phyloP scores from a whole-genome alignment of 2,797 vertebrate species.

The Gymnopithys bicolor region DNA sequence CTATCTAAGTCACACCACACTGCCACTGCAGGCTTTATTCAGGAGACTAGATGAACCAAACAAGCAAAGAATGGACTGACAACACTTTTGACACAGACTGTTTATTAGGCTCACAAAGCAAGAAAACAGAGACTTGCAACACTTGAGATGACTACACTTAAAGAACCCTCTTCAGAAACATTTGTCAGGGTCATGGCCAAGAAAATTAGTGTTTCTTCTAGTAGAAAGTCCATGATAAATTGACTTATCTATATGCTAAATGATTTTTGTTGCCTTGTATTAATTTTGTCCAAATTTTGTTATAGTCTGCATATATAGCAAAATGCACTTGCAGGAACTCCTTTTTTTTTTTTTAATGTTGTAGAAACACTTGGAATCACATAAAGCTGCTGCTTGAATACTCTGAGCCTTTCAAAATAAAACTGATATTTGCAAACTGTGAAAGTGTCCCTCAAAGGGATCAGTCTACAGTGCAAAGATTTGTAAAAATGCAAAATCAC shows the following conservation, averaged over 20 bases:
- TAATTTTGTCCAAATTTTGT: slow-evolving; percentile 81
- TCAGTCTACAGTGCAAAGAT: not conserved
- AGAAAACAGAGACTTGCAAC: slow-evolving; percentile 83
- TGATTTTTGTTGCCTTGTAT: slow-evolving; percentile 81
- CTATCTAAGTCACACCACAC: slow-evolving; percentile 83
- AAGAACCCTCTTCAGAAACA: slow-evolving; percentile 80
- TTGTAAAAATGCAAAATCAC: slow-evolving; percentile 47
- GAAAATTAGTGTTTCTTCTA: slow-evolving; percentile 94
- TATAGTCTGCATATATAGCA: slow-evolving; percentile 74
- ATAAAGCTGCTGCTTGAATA: slow-evolving; percentile 15
- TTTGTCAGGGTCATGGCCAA: slow-evolving; percentile 93
- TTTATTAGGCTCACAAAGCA: slow-evolving; percentile 89
- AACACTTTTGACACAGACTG: slow-evolving; percentile 89
- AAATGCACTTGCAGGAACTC: not conserved
- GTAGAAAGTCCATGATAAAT: slow-evolving; percentile 96
- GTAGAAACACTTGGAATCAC: slow-evolving; percentile 5
- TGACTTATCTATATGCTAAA: slow-evolving; percentile 99
- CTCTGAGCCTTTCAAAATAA: slow-evolving; percentile 28
- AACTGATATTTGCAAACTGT: not conserved
- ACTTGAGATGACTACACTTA: slow-evolving; percentile 88
- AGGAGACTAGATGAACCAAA: slow-evolving; percentile 90
- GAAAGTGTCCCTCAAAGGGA: not conserved
- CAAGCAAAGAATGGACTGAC: slow-evolving; percentile 95
- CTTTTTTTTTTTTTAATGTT: not conserved
- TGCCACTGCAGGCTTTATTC: slow-evolving; percentile 83